Evolutionary conservation across 2,113 vertebrate species (phyloP), one percentile per base, ranked within the genome.

Genomic region (Camelus bactrianus): DNA sequence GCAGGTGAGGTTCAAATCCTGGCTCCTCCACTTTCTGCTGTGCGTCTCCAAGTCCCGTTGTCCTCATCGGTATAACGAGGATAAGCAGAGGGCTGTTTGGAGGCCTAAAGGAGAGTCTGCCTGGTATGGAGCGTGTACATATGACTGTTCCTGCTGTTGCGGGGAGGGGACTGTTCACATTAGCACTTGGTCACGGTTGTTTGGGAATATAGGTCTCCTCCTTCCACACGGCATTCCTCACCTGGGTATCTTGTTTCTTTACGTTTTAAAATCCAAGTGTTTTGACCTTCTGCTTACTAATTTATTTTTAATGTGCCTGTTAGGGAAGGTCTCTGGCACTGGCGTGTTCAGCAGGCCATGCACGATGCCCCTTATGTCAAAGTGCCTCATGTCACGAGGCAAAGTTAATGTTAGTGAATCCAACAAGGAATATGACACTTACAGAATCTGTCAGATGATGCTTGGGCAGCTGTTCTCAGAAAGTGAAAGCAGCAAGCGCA

Each of bases 231-330:
- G 48, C 67, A 54, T 75, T 69, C 58, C 75, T 85, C 65, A 35
- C 70, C 15, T 64, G 76, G 50, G 4, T 82, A 35, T 42, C 46
- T 76, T 38, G 30, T 88, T 85, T 83, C 32, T 93, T 77, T 92
- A 15, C 26, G 83, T 92, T 94, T 73, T 87, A 83, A 94, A 93
- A 89, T 84, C 16, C 50, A 90, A 52, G 58, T 42, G 64, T 85
- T 91, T 91, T 94, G 65, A 91, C 58, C 70, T 93, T 88, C 85
- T 38, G 22, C 52, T 58, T 75, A 58, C 46, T 58, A 77, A 72
- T 77, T 95, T 97, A 72, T 94, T 96, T 96, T 95, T 93, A 60
- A 87, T 64, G 16, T 94, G 46, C 50, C 73, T 67, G 7, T 85
- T 86, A 50, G 73, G 42, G 82, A 54, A 89, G 35, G 17, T 54